Conservation (phyloP, 2,888 invertebrate genomes). For the Apamea monoglypha region DNA sequence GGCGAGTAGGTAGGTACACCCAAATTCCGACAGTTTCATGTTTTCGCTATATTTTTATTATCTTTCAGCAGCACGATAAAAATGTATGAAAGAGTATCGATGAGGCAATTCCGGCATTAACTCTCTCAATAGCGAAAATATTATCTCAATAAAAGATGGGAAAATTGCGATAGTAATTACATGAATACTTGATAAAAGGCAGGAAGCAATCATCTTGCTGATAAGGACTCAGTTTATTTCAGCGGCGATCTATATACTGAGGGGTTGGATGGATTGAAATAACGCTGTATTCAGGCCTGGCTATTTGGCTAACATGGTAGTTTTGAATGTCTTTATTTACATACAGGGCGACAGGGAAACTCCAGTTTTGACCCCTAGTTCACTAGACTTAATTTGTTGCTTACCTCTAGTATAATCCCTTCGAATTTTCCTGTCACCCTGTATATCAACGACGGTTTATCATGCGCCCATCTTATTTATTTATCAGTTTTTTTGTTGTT, state of each 20-base stretch:
- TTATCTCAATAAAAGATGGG: constrained; percentile 36
- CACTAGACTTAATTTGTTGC: no score
- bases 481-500: no score
- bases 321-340: no score
- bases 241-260: background rate
- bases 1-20: background rate
- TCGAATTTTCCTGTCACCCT: no score
- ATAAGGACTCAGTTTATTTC: constrained; percentile 28
- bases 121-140: constrained; percentile 17
- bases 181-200: constrained; percentile 44
- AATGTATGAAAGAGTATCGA: background rate
- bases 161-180: constrained; percentile 30
- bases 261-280: background rate
- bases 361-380: no score
- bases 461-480: no score
- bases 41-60: background rate
- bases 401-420: no score
- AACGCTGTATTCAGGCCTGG: background rate
- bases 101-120: constrained; percentile 15
- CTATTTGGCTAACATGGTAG: background rate
- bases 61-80: background rate
- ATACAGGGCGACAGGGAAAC: no score
- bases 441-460: no score
- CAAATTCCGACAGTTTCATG: background rate
- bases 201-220: constrained; percentile 28